Evolutionary conservation across 2,888 invertebrate species (phyloP), one percentile per base, ranked within the genome.

Genomic region (Terebella lapidaria): DNA sequence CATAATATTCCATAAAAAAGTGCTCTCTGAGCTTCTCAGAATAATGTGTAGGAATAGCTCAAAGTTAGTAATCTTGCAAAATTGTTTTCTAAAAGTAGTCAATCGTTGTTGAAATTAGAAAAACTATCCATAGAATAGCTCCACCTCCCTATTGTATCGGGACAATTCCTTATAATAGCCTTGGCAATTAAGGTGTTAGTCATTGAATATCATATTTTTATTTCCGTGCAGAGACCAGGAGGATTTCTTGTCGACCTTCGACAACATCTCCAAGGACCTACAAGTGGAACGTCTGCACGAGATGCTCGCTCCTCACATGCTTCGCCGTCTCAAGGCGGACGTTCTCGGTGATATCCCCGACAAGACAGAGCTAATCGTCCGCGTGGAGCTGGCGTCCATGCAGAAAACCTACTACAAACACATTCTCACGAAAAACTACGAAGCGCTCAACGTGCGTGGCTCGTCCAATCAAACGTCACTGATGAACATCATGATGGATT

Each of bases 401-500:
- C 70, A 70, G 54, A 70, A 70, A 84, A 97, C 97, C 81, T 97
- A 93, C 81, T 97, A 97, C 84, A 96, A 96, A 80, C 95, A 92
- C 74, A 96, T 99, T 74, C 83, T 97, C 71, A 97, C 96, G 0
- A 87, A 94, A 72, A 99, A 99, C 80, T 99, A 91, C 72, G 95
- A 96, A 79, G 96, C 96, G 26, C 82, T 99, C 57, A 96, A 95
- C 81, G 90, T 94, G 0, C 94, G 91, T 82, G 90, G 92, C 59
- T 95, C 62, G 89, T 90, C 59, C 66, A 64, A 74, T 35, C 76
- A 82, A 72, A 93, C 94, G 29, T 95, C 95, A 0, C 83, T 97
- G 55, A 85, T 95, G 51, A 97, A 97, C 76, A 93, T 97, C 27
- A 94, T 97, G 91, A 96, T 97, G 96, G 96, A 97, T 78, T 83